phyloP scores from a whole-genome alignment of 2,888 invertebrate genomes.

The Nephrotoma flavescens region DNA sequence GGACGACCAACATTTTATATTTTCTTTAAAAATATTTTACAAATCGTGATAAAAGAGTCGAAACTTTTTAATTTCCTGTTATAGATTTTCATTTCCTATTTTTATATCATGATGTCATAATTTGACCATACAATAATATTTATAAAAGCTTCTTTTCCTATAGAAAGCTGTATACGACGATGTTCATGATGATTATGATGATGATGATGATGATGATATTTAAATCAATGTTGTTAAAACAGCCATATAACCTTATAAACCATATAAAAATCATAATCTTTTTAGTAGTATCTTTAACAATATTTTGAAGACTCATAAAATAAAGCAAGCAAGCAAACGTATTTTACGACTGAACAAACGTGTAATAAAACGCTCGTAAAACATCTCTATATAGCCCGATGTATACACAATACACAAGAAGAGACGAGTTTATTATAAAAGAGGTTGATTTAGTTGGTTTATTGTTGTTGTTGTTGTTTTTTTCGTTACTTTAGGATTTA shows the following conservation, averaged over 20 bases:
- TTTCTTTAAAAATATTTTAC: neutral
- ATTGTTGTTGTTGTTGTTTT: neutral
- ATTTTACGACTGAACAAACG: constrained; percentile 9
- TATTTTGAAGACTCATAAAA: constrained; percentile 7
- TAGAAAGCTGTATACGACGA: neutral
- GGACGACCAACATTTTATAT: neutral
- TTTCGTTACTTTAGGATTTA: neutral
- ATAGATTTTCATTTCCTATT: neutral
- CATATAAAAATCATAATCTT: constrained; percentile 7
- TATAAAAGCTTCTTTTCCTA: neutral
- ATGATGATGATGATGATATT: neutral
- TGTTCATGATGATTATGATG: neutral
- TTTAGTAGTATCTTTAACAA: constrained; percentile 5
- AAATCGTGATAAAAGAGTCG: neutral
- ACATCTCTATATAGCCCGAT: neutral
- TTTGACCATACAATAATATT: neutral
- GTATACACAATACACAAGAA: neutral
- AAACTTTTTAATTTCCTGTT: neutral
- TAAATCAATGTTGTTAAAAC: constrained; percentile 2
- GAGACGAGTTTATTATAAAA: neutral
- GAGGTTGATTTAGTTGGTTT: neutral
- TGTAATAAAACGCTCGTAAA: constrained; percentile 8
- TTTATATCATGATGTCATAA: neutral
- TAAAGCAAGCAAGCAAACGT: neutral
- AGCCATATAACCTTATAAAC: constrained; percentile 6